Percentiles rank a stretch among this genome's conserved stretches.
Conservation (phyloP, 2,113 vertebrate species). For the Chaetops frenatus region DNA sequence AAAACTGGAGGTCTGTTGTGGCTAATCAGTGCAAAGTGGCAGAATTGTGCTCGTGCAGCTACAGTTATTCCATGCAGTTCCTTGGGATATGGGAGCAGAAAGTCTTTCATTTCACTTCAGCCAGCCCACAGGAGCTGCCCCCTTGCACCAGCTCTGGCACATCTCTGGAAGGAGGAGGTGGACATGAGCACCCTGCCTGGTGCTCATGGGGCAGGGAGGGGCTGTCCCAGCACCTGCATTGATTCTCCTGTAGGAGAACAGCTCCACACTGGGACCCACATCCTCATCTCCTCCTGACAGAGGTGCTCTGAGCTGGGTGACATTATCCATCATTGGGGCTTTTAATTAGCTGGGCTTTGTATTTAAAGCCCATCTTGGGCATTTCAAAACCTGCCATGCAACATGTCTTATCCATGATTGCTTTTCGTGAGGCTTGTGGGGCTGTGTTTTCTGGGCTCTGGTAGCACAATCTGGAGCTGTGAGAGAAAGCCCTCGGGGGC, state of each 20-base stretch:
- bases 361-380: not conserved
- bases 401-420: not conserved
- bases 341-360: not conserved
- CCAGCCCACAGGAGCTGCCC: not conserved
- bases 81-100: not conserved
- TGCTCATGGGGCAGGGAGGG: not conserved
- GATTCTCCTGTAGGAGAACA: not conserved
- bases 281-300: not conserved
- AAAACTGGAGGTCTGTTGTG: not conserved
- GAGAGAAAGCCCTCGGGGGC: slow-evolving; percentile 51
- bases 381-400: not conserved
- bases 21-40: not conserved
- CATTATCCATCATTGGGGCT: not conserved
- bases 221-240: not conserved
- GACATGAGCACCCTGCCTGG: not conserved
- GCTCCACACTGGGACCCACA: not conserved
- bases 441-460: not conserved
- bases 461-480: slow-evolving; percentile 38
- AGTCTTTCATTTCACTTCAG: not conserved
- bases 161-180: not conserved
- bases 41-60: not conserved
- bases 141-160: not conserved
- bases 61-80: not conserved
- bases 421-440: not conserved
- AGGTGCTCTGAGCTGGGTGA: not conserved